Evolutionary conservation across 2,113 vertebrate species (phyloP).

Genomic region (Bufo bufo): DNA sequence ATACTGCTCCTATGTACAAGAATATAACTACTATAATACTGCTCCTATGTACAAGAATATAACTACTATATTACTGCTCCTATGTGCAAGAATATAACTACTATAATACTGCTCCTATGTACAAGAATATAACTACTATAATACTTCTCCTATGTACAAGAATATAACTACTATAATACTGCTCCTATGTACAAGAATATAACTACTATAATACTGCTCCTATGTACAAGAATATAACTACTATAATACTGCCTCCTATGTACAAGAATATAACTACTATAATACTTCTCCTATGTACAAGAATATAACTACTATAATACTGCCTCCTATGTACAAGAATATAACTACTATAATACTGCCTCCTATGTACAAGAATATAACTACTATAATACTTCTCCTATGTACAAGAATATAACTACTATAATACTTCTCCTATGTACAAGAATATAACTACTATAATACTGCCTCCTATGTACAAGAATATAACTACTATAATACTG

Average conservation of each 20-base stretch:
- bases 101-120: neutral
- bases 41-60: neutral
- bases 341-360: slow-evolving; percentile 11
- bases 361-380: neutral
- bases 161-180: slow-evolving; percentile 21
- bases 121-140: slow-evolving; percentile 15
- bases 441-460: slow-evolving; percentile 3
- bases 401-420: slow-evolving; percentile 12
- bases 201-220: slow-evolving; percentile 11
- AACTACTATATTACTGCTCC: neutral
- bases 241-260: neutral
- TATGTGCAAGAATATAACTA: neutral
- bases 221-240: slow-evolving; percentile 1
- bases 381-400: slow-evolving; percentile 2
- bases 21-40: slow-evolving; percentile 8
- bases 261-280: slow-evolving; percentile 7
- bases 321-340: neutral
- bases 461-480: neutral
- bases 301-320: slow-evolving; percentile 18
- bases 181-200: neutral
- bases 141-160: neutral
- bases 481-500: slow-evolving; percentile 5
- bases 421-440: neutral
- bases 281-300: neutral
- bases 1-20: neutral